These are phyloP conservation scores for Thereva nobilitata DNA, from an alignment of 2,888 invertebrate genomes.

Conservation along the genomic window DNA sequence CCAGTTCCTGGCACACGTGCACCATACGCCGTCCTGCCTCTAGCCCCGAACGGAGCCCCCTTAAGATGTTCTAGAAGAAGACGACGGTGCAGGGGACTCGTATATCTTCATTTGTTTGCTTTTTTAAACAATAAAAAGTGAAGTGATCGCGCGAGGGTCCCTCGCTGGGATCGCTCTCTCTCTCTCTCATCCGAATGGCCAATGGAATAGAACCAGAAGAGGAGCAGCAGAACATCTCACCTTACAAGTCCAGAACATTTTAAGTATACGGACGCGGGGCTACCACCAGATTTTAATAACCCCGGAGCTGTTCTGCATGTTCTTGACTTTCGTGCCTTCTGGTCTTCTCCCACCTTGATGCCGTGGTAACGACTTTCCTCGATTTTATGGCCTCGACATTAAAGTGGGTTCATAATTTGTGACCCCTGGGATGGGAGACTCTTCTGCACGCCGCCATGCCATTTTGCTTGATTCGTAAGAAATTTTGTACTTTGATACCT, in stretches of 20 bases:
- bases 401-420: constrained; percentile 35
- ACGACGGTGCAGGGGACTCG: constrained; percentile 24
- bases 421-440: constrained; percentile 29
- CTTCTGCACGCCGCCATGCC: constrained; percentile 5
- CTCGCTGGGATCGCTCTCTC: background rate
- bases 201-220: constrained; percentile 26
- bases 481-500: background rate
- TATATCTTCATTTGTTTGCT: constrained; percentile 35
- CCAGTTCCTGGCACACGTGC: constrained; percentile 35
- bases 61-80: background rate
- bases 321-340: constrained; percentile 21
- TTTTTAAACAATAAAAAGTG: constrained; percentile 33
- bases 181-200: background rate
- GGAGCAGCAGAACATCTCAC: constrained; percentile 31
- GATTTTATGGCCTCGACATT: constrained; percentile 26
- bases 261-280: constrained; percentile 13
- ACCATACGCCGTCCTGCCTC: constrained; percentile 5
- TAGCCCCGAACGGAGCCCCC: background rate
- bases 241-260: constrained; percentile 28
- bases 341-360: background rate
- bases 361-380: constrained; percentile 4
- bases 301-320: constrained; percentile 24
- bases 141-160: constrained; percentile 27
- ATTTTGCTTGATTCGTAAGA: constrained; percentile 19
- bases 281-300: constrained; percentile 34